Base-by-base conservation (phyloP, 92 coral and sea anemone species). In the Montipora capitata region DNA sequence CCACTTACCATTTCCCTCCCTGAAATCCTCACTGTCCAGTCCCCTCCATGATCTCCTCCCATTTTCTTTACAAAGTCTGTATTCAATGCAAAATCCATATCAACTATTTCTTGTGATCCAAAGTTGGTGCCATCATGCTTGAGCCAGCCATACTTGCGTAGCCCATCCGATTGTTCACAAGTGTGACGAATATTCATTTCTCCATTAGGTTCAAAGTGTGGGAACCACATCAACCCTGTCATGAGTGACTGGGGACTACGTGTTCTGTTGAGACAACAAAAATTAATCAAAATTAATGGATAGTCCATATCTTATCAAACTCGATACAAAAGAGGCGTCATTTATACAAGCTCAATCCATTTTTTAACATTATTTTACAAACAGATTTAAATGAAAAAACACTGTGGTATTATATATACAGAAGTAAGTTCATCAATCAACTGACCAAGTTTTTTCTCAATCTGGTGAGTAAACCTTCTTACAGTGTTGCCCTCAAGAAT, bases 221-320 rank as follows among this genome's bases (percentile, higher is more conserved):
- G 87, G 40, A 98, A 96, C 99, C 99, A 98, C 99, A 98, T 98
- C 12, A 98, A 88, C 4, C 99, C 99, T 16, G 96, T 86, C 99
- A 98, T 96, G 12, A 98, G 94, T 0, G 99, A 98, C 74, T 87
- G 78, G 0, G 96, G 95, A 72, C 95, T 95, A 62, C 99, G 89
- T 48, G 99, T 97, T 83, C 99, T 96, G 74, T 40, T 35, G 7
- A 17, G 9, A 68, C 10, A 27, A 27, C 35, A 45, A 45, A 5
- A 45, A 45, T 45, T 45, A 45, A 45, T 4, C 51, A 45, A 4
- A 45, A 4, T 45, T 45, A 45, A 45, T 45, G 9, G 51, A 14
- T 71, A 52, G 40, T 16, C 59, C 13, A 11, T 16, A 1, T 13
- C 2, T 15, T n/a, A n/a, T 2, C 16, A 13, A 9, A 54, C 3